Evolutionary conservation across 1,140 invertebrate genomes (phyloP), one percentile per base, ranked within the genome.

Genomic region (Brachionus koreanus): DNA sequence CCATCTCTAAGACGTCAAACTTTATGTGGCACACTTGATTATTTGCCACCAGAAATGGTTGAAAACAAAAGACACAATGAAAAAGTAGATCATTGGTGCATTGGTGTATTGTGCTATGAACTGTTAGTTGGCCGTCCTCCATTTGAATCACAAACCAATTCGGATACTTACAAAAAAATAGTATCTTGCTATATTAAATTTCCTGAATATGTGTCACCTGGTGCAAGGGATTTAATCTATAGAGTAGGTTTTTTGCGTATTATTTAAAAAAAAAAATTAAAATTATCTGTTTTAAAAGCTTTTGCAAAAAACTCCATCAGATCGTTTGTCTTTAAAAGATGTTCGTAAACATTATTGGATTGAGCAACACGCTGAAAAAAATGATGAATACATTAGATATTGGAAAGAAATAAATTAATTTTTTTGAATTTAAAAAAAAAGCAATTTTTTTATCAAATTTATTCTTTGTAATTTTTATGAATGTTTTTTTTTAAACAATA

Each of bases 61-160:
- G 93, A 95, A 84, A 93, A 93, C 0, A 91, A 93, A 84, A 91
- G 92, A 0, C 94, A 98, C 85, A 49, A 79, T 42, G 76, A 79
- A 65, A 57, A 65, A 61, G 76, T 79, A 49, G 98, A 99, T 89
- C 92, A 91, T 89, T 89, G 88, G 88, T 97, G 97, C 74, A 90
- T 99, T 43, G 97, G 97, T 35, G 97, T 99, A 35, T 91, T 99
- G 5, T 96, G 98, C 95, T 98, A 98, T 89, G 96, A 98, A 91
- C 98, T 98, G 96, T 94, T 98, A 94, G 93, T 94, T 29, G 95
- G 95, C 0, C 90, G 92, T 75, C 94, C 95, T 13, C 95, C 96
- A n/a, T 98, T 98, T 23, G 57, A 69, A 46, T 67, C 57, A 13
- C 37, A 82, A 19, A 43, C 1, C 2, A 67, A 16, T 29, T 37